A percentile compares a stretch with the other conserved stretches of the same genome.
Evolutionary conservation across 2,113 vertebrate genomes (phyloP).

Genomic region (Scomber scombrus): DNA sequence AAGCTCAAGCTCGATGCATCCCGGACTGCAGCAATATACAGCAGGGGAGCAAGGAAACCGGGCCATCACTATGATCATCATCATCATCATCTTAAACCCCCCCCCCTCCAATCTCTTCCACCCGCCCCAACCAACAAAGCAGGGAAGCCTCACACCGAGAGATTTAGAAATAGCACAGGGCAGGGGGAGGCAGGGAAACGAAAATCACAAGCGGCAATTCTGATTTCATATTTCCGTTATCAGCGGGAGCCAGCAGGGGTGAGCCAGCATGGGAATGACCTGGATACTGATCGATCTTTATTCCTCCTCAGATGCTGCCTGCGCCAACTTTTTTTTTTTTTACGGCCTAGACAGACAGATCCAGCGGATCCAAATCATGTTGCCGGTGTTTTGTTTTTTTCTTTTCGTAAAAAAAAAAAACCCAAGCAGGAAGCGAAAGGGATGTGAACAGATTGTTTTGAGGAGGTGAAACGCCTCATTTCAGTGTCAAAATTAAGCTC

Average conservation of each 20-base stretch:
- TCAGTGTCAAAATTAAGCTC: background rate
- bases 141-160: slow-evolving; percentile 32
- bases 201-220: slow-evolving; percentile 35
- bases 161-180: slow-evolving; percentile 39
- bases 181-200: background rate
- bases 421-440: background rate
- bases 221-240: slow-evolving; percentile 69
- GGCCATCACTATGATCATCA: slow-evolving; percentile 37
- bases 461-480: background rate
- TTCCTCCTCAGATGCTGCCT: slow-evolving; percentile 21
- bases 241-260: slow-evolving; percentile 50
- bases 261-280: slow-evolving; percentile 51
- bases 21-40: slow-evolving; percentile 41
- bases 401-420: background rate
- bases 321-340: slow-evolving; percentile 2
- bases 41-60: slow-evolving; percentile 26
- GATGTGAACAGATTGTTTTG: too few relatives aligned
- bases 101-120: slow-evolving; percentile 5
- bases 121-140: slow-evolving; percentile 29
- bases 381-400: background rate
- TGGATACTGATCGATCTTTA: slow-evolving; percentile 56
- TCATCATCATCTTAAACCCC: slow-evolving; percentile 6
- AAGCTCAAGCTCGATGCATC: slow-evolving; percentile 30
- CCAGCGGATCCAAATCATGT: background rate
- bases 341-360: background rate